Evolutionary conservation across 2,797 vertebrate species (phyloP), one percentile per base, ranked within the genome.

Genomic region (Carduelis carduelis): DNA sequence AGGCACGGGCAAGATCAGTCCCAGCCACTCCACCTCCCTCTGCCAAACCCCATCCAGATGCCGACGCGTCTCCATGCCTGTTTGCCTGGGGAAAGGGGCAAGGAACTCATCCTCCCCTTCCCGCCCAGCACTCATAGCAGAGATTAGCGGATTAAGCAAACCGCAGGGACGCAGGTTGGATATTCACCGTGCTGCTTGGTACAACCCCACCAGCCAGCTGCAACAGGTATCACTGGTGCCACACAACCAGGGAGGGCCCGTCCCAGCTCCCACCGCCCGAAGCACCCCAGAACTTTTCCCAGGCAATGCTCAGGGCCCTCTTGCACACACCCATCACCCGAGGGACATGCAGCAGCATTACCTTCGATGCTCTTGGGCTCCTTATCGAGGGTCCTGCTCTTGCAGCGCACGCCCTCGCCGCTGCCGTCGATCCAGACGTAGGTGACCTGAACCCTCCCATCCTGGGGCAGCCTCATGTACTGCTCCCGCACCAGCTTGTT

Each of bases 381-480:
- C 14, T 39, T 63, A 9, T 98, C 97, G 89, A 99, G 96, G 43
- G 98, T 99, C 52, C 97, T 96, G 14, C 98, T 98, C 95, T 99
- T 99, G 96, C 97, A 98, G 59, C 99, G 98, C 34, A 99, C 98
- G 0, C 97, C 98, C 74, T 98, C 98, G 0, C 99, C 98, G 3
- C 97, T 98, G 69, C 99, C 99, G 1, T 99, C 99, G 9, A 99
- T 98, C 99, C 99, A 99, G 56, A 99, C 95, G 43, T 99, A 99
- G 17, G 99, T 99, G 72, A 98, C 98, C 97, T 98, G 98, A 50
- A 98, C 98, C 79, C 76, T 90, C 4, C 82, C 93, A 0, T 98
- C 98, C 94, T 99, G 98, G 26, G 98, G 97, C 89, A 99, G 98
- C 83, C 79, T 97, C 97, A 98, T 96, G 96, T 99, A 99, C 78